phyloP scores from a whole-genome alignment of 2,797 vertebrate species.

The Vespertilio murinus region DNA sequence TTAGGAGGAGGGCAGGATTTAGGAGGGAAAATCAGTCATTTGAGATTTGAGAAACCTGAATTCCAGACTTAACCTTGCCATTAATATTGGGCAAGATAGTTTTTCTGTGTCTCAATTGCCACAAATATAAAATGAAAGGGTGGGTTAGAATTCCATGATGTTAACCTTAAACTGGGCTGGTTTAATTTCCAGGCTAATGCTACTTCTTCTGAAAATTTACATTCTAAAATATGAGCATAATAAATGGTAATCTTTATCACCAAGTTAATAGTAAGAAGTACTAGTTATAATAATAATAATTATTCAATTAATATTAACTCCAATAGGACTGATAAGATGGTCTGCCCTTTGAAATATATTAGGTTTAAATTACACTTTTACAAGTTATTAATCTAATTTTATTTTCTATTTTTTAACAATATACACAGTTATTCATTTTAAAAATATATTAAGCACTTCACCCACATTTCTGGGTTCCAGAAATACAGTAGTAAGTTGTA shows the following conservation, averaged over 20 bases:
- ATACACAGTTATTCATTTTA: background rate
- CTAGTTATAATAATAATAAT: background rate
- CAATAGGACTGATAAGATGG: background rate
- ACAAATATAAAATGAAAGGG: conserved; percentile 53
- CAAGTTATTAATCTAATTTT: background rate
- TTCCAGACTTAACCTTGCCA: conserved; percentile 38
- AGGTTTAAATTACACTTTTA: background rate
- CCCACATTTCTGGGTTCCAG: background rate
- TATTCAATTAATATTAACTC: conserved; percentile 13
- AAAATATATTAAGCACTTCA: background rate
- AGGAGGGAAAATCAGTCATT: conserved; percentile 8
- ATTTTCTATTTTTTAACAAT: conserved; percentile 1
- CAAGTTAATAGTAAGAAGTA: conserved; percentile 5
- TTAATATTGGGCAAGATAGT: conserved; percentile 48
- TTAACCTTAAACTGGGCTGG: conserved; percentile 18
- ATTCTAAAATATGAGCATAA: conserved; percentile 30
- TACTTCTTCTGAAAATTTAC: conserved; percentile 19
- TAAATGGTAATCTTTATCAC: background rate
- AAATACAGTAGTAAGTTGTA: background rate
- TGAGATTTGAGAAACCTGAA: conserved; percentile 54
- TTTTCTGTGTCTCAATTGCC: conserved; percentile 51
- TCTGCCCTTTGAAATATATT: background rate
- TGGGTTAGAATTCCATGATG: conserved; percentile 48
- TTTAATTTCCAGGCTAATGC: conserved; percentile 42
- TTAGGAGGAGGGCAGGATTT: background rate